These are phyloP conservation scores for Nymphalis polychloros DNA, from an alignment of 2,888 invertebrate genomes.

Conservation along the genomic window DNA sequence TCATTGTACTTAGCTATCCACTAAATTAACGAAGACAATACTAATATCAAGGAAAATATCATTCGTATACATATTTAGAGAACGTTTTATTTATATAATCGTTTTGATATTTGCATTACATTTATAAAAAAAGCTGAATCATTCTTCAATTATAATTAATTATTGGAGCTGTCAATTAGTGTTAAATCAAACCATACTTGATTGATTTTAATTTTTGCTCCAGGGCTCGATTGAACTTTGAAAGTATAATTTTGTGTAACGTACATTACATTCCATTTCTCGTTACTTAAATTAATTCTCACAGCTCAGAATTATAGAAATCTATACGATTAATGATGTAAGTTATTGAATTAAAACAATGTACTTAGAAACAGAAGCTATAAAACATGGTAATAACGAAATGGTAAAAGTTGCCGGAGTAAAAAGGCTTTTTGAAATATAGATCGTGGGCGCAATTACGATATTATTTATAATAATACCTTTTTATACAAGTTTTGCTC, in stretches of 20 bases:
- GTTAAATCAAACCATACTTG: conserved; percentile 38
- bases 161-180: conserved; percentile 48
- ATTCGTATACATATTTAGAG: neutral
- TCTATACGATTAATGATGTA: no score
- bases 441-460: no score
- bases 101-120: conserved; percentile 40
- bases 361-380: no score
- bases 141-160: conserved; percentile 46
- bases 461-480: no score
- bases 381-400: no score
- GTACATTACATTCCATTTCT: conserved; percentile 7
- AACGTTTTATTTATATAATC: conserved; percentile 17
- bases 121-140: conserved; percentile 40
- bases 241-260: neutral
- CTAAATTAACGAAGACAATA: neutral
- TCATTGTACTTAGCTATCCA: no score
- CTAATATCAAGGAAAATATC: neutral
- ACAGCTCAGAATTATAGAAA: neutral
- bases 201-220: conserved; percentile 41
- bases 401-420: no score
- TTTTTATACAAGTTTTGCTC: no score
- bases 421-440: no score
- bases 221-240: conserved; percentile 21
- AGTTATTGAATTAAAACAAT: no score
- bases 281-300: neutral